These are phyloP conservation scores for Drosophila ambigua DNA, from an alignment of 1,140 invertebrate species.

Conservation along the genomic window DNA sequence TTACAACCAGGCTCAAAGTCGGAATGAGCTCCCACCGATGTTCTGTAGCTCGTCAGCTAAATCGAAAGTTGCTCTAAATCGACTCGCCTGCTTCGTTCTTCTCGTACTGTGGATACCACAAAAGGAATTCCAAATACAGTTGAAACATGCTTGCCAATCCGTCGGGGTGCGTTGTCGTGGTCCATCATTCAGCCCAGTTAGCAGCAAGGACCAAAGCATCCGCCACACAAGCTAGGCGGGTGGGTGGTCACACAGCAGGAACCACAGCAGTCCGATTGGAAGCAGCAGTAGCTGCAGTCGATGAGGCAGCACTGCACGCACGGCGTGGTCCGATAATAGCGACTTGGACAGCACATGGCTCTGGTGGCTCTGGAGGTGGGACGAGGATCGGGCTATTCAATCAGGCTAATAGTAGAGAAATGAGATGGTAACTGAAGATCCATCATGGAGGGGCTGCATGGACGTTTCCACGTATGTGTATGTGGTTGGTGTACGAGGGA, in stretches of 20 bases:
- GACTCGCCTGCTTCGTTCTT: too few relatives aligned
- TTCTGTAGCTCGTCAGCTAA: background rate
- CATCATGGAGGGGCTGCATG: too few relatives aligned
- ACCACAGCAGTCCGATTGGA: slow-evolving; percentile 26
- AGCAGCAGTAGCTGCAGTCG: slow-evolving; percentile 60
- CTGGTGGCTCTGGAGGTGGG: background rate
- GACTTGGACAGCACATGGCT: slow-evolving; percentile 59
- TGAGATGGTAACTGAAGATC: too few relatives aligned
- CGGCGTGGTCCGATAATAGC: slow-evolving; percentile 50
- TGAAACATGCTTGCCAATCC: background rate
- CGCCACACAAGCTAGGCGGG: slow-evolving; percentile 2
- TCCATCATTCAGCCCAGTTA: background rate
- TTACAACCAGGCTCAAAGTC: slow-evolving; percentile 28
- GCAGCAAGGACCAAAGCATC: slow-evolving; percentile 20
- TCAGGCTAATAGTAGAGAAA: background rate
- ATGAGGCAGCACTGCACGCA: slow-evolving; percentile 62
- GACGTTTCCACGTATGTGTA: too few relatives aligned
- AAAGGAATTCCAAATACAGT: slow-evolving; percentile 10
- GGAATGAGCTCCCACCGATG: slow-evolving; percentile 5
- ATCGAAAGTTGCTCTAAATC: background rate
- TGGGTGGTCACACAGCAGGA: slow-evolving; percentile 14
- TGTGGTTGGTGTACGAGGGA: too few relatives aligned
- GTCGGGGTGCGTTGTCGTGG: background rate
- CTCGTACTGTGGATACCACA: background rate
- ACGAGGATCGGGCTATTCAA: background rate